These are phyloP conservation scores for Threskiornis aethiopicus DNA, from an alignment of 2,797 vertebrate genomes.

Conservation along the genomic window DNA sequence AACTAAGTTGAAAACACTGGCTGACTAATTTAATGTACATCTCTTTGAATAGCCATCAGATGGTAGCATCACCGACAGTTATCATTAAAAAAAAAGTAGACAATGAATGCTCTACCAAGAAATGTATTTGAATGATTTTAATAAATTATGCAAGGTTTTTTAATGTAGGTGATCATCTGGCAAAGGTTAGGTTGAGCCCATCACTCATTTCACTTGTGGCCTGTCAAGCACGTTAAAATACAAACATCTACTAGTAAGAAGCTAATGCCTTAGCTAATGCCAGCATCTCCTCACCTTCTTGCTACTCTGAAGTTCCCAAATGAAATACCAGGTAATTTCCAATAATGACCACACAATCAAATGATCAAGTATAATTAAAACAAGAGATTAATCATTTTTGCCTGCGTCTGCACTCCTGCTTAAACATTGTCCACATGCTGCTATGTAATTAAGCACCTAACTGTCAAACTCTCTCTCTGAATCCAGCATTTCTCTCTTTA, in stretches of 20 bases:
- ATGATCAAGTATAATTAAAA: conserved; percentile 18
- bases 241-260: background rate
- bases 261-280: background rate
- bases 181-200: conserved; percentile 58
- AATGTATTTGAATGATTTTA: conserved; percentile 36
- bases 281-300: conserved; percentile 6
- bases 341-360: conserved; percentile 60
- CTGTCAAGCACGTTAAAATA: conserved; percentile 41
- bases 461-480: conserved; percentile 61
- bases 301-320: conserved; percentile 26
- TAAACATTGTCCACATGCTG: conserved; percentile 23
- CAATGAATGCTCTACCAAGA: background rate
- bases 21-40: background rate
- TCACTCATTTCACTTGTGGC: conserved; percentile 52
- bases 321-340: conserved; percentile 58
- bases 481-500: conserved; percentile 26
- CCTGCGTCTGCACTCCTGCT: conserved; percentile 47
- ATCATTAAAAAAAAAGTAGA: background rate
- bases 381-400: conserved; percentile 57
- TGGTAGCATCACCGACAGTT: background rate
- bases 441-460: conserved; percentile 64
- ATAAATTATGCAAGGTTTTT: conserved; percentile 42
- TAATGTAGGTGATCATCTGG: conserved; percentile 58
- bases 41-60: background rate
- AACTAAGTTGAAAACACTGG: background rate